These are phyloP conservation scores for Tribolium madens DNA, from an alignment of 1,140 invertebrate genomes.

Conservation along the genomic window DNA sequence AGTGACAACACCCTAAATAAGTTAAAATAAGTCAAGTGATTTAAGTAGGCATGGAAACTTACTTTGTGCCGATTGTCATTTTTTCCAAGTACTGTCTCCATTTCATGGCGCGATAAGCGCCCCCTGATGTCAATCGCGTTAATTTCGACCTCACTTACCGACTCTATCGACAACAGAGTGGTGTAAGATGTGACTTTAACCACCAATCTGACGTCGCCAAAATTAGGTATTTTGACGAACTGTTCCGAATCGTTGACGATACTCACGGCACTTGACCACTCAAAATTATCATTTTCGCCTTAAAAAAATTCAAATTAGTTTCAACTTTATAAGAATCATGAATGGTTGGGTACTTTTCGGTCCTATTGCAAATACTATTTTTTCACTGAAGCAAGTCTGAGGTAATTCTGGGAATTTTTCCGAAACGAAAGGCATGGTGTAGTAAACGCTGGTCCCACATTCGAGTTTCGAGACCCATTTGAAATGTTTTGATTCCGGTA, in stretches of 20 bases:
- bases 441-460: slow-evolving; percentile 56
- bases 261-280: slow-evolving; percentile 67
- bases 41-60: neutral
- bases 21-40: neutral
- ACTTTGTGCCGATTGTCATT: neutral
- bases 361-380: slow-evolving; percentile 28
- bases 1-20: slow-evolving; percentile 2
- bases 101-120: slow-evolving; percentile 66
- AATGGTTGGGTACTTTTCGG: neutral
- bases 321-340: neutral
- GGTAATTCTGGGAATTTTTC: slow-evolving; percentile 63
- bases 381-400: slow-evolving; percentile 44
- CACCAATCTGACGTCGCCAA: slow-evolving; percentile 79
- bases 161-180: slow-evolving; percentile 65
- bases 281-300: slow-evolving; percentile 53
- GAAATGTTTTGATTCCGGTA: slow-evolving; percentile 60
- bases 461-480: slow-evolving; percentile 62
- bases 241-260: slow-evolving; percentile 71
- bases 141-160: slow-evolving; percentile 76
- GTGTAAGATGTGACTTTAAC: slow-evolving; percentile 63
- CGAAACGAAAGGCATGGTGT: slow-evolving; percentile 63
- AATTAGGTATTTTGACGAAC: slow-evolving; percentile 75
- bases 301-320: slow-evolving; percentile 7
- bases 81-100: neutral
- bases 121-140: slow-evolving; percentile 79